A percentile compares a stretch with the other conserved stretches of the same genome.
These are phyloP conservation scores for Indicator maculatus DNA, from an alignment of 2,113 vertebrate species.

Conservation along the genomic window DNA sequence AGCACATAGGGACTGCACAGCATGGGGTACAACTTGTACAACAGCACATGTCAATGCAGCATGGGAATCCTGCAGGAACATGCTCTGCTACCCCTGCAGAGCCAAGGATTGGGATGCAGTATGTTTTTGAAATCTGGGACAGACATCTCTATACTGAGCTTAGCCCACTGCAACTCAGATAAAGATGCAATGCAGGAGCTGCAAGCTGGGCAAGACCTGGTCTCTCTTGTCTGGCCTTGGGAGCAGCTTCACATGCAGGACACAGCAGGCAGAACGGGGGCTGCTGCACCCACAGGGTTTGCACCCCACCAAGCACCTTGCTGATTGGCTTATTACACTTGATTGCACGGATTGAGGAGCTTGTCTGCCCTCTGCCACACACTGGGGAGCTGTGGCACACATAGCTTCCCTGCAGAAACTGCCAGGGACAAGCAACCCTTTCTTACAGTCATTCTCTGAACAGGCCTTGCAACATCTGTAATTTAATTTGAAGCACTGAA, in stretches of 20 bases:
- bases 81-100: neutral
- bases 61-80: neutral
- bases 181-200: rapidly evolving
- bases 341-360: too few relatives aligned
- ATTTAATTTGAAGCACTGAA: conserved; percentile 53
- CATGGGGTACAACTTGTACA: neutral
- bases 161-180: neutral
- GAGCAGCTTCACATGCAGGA: neutral
- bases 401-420: neutral
- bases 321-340: too few relatives aligned
- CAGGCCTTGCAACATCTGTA: conserved; percentile 53
- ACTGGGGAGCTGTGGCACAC: neutral
- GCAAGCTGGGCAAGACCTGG: neutral
- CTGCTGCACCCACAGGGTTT: rapidly evolving
- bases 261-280: neutral
- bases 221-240: neutral
- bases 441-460: neutral
- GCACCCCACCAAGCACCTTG: rapidly evolving
- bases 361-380: neutral
- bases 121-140: neutral
- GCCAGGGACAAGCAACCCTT: neutral
- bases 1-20: neutral
- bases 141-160: rapidly evolving
- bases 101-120: rapidly evolving
- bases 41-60: neutral